Conservation (phyloP, 2,797 vertebrate genomes). For the Mus minutoides region DNA sequence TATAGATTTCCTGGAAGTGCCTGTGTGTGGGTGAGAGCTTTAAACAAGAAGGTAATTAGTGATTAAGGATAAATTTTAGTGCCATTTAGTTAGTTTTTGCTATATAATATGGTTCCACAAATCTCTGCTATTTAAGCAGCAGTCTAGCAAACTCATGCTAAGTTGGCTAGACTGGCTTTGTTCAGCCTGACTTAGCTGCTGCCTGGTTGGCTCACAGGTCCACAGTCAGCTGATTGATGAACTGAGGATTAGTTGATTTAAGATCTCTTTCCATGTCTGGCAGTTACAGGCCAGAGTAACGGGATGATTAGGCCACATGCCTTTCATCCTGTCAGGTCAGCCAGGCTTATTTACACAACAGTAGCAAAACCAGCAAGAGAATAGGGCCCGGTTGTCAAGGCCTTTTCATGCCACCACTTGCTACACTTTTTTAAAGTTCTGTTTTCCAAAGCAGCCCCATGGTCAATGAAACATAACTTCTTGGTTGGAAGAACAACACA, state of each 20-base stretch:
- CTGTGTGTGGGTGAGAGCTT: background rate
- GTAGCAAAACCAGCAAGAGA: slow-evolving; percentile 16
- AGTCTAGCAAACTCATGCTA: background rate
- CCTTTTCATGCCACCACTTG: background rate
- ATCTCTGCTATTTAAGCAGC: background rate
- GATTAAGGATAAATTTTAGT: background rate
- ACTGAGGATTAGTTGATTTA: slow-evolving; percentile 39
- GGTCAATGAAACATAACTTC: background rate
- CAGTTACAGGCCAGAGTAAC: slow-evolving; percentile 41
- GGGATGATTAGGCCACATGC: background rate
- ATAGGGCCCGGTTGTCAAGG: background rate
- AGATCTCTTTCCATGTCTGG: slow-evolving; percentile 4
- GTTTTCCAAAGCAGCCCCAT: slow-evolving; percentile 20
- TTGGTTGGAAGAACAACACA: background rate
- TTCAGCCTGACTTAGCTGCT: slow-evolving; percentile 12
- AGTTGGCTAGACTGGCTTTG: background rate
- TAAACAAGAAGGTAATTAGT: background rate
- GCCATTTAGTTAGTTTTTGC: slow-evolving; percentile 58
- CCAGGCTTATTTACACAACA: slow-evolving; percentile 22
- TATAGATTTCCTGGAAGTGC: background rate
- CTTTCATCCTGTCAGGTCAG: slow-evolving; percentile 30
- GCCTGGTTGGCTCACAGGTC: slow-evolving; percentile 20
- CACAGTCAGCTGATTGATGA: slow-evolving; percentile 44
- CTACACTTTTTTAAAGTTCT: background rate
- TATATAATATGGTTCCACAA: slow-evolving; percentile 12